phyloP scores from a whole-genome alignment of 1,140 invertebrate genomes.

The Mamestra configurata region DNA sequence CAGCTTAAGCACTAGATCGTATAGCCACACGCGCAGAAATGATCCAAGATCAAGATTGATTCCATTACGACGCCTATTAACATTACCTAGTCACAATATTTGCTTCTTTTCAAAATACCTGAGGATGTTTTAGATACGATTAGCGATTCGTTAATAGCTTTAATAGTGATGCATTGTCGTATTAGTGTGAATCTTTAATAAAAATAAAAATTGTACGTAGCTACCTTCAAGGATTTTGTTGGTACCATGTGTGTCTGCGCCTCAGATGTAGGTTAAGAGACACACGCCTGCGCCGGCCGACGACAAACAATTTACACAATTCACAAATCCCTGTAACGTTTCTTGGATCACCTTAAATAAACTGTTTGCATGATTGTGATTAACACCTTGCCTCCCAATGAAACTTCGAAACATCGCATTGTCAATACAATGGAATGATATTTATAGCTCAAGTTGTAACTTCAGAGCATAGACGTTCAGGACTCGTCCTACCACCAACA shows the following conservation, averaged over 20 bases:
- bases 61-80: neutral
- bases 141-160: conserved; percentile 36
- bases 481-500: conserved; percentile 68
- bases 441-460: conserved; percentile 76
- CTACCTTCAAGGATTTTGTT: conserved; percentile 17
- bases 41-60: conserved; percentile 1
- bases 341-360: conserved; percentile 83
- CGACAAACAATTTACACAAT: conserved; percentile 82
- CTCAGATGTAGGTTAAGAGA: conserved; percentile 63
- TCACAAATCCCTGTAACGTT: conserved; percentile 81
- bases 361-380: conserved; percentile 84
- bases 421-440: conserved; percentile 78
- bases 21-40: neutral
- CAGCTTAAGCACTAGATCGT: neutral
- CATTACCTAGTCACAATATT: neutral
- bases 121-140: conserved; percentile 20
- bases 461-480: conserved; percentile 74
- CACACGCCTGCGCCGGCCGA: conserved; percentile 56
- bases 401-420: conserved; percentile 79
- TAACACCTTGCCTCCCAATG: conserved; percentile 83
- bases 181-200: conserved; percentile 28
- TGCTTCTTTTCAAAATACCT: conserved; percentile 11
- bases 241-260: neutral
- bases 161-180: conserved; percentile 29
- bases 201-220: conserved; percentile 11